Conservation (phyloP, 2,113 vertebrate species). For the Cyprinodon variegatus region DNA sequence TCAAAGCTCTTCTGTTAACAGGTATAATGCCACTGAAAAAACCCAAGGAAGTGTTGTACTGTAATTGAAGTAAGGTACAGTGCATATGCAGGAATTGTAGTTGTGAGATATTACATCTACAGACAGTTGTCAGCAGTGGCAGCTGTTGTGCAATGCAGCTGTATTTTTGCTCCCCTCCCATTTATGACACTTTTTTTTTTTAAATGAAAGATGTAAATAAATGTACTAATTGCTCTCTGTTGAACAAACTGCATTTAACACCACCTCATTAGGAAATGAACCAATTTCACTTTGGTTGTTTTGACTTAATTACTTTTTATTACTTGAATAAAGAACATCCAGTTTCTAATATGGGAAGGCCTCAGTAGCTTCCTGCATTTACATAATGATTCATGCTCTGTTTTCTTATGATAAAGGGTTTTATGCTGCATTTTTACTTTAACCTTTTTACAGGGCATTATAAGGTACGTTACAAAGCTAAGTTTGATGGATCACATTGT, state of each 20-base stretch:
- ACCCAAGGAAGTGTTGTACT: neutral
- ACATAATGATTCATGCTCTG: neutral
- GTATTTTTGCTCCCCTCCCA: neutral
- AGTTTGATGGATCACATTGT: neutral
- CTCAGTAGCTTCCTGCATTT: neutral
- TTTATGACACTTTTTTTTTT: neutral
- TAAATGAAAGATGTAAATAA: neutral
- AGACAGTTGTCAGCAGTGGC: neutral
- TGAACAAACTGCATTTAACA: neutral
- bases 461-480: neutral
- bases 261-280: neutral
- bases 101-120: neutral
- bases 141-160: neutral
- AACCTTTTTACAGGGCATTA: neutral
- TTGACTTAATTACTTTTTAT: neutral
- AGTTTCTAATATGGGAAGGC: neutral
- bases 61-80: neutral
- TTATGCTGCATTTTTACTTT: neutral
- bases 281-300: neutral
- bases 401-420: neutral
- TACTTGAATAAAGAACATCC: neutral
- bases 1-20: neutral
- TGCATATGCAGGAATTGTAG: neutral
- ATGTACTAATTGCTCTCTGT: neutral
- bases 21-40: neutral